Base-by-base conservation (phyloP, 2,888 invertebrate genomes). In the Drosophila kanekoi region DNA sequence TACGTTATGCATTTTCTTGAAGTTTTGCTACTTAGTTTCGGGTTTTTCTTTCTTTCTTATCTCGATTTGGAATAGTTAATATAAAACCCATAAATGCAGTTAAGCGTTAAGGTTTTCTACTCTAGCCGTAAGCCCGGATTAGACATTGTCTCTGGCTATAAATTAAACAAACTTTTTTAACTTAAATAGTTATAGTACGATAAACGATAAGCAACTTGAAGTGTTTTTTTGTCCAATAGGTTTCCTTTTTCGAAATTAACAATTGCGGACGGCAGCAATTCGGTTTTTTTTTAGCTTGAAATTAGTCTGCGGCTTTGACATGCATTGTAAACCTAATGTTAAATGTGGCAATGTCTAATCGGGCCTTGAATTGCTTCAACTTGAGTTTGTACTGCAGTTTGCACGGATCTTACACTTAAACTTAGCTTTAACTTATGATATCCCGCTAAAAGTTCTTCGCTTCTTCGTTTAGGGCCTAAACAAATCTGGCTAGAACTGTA, bases 201-300 rank as follows among this genome's bases (percentile, higher is more conserved):
- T 8, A 23, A 23, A 23, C 23, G 23, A 23, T 23, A 56, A 53
- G 47, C 16, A 14, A 14, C 40, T 47, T 11, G 33, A 16, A 4
- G 40, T 47, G 10, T 3, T 33, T 33, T 14, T 20, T 43, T 23
- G 28, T 28, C 16, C 58, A 33, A 47, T 10, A 1, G 23, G 23
- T 48, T 35, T 40, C 43, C 5, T 23, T 23, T 23, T 23, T 8
- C 4, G 43, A 44, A 45, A 44, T 48, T 28, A 73, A 66, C 70
- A 77, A 84, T 87, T 85, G 86, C 85, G 81, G 81, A 82, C 81
- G 81, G 81, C 87, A 87, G 82, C 82, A 78, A 85, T 81, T 72
- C 28, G 23, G 23, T 28, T 28, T 8, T 2, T 28, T 28, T 28
- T 23, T 23, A 23, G 23, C 23, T 23, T 5, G 23, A 23, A 23